These are phyloP conservation scores for Oegoconia quadripuncta DNA, from an alignment of 2,888 invertebrate genomes.

Conservation along the genomic window DNA sequence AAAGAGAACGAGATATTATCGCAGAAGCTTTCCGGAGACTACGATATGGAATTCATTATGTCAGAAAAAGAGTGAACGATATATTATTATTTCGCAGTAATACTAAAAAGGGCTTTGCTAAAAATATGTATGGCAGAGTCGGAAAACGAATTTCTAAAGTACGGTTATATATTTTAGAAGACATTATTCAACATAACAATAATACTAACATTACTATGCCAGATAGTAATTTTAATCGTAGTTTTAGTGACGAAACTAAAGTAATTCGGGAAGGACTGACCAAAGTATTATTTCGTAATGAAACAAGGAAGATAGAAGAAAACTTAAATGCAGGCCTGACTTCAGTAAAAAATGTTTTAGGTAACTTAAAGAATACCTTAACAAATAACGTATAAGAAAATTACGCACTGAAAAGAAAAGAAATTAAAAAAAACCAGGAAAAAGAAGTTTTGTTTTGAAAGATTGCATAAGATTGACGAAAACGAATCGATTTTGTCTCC, in stretches of 20 bases:
- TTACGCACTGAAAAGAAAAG: no score
- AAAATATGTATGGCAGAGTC: conserved; percentile 6
- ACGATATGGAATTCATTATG: neutral
- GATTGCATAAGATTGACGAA: no score
- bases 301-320: neutral
- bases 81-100: neutral
- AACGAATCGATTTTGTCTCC: no score
- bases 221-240: neutral
- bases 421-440: no score
- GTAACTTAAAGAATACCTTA: neutral
- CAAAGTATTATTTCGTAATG: neutral
- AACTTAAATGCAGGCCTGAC: neutral
- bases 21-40: neutral
- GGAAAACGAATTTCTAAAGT: neutral
- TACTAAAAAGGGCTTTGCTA: neutral
- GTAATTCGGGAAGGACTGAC: neutral
- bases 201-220: neutral
- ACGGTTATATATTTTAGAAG: neutral
- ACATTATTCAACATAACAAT: neutral
- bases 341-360: neutral
- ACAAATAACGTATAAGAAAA: no score
- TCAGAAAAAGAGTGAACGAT: conserved; percentile 2
- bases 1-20: neutral
- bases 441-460: no score
- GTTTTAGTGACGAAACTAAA: neutral